Evolutionary conservation across 2,797 vertebrate genomes (phyloP).

Genomic region (Pseudomugil gertrudae): DNA sequence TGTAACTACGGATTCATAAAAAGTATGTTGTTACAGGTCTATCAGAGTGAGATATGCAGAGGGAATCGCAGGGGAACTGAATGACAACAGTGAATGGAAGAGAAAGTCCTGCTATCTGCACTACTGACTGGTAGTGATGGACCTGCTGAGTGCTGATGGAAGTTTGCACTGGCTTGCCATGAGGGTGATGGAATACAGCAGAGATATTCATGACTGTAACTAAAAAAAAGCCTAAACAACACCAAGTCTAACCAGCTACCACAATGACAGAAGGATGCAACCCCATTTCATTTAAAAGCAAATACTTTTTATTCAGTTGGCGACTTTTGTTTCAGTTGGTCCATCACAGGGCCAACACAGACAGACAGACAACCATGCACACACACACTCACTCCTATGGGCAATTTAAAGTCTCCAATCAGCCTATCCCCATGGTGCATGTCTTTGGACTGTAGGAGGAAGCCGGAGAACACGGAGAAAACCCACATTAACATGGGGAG

Average conservation of each 20-base stretch:
- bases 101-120: constrained; percentile 17
- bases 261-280: neutral
- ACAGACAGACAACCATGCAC: no score
- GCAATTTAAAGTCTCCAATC: no score
- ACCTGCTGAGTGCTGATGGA: neutral
- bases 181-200: neutral
- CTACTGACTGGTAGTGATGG: neutral
- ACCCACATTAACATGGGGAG: no score
- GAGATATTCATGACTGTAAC: neutral
- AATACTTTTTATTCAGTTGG: no score
- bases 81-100: constrained; percentile 4
- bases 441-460: no score
- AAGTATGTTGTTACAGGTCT: neutral
- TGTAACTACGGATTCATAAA: constrained; percentile 14
- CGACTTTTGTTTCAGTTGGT: no score
- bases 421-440: no score
- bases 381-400: no score
- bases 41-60: neutral
- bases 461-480: no score
- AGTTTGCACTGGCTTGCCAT: neutral
- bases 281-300: no score
- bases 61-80: neutral
- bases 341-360: no score
- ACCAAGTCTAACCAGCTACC: neutral
- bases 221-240: neutral